These are phyloP conservation scores for Phalacrocorax pelagicus DNA, from an alignment of 2,113 vertebrate species.

Conservation along the genomic window DNA sequence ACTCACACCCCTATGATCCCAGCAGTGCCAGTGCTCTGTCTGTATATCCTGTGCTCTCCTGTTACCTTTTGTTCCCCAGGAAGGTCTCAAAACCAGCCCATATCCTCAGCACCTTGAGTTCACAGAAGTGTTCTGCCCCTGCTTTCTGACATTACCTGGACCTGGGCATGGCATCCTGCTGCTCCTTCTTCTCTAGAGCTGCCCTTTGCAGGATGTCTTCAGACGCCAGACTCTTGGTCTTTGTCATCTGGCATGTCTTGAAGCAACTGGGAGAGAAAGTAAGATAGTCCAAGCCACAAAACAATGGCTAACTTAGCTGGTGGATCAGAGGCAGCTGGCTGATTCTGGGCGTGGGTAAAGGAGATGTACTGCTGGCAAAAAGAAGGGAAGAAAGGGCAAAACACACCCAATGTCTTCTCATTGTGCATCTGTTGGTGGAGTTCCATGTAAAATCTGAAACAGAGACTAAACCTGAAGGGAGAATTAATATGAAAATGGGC, in stretches of 20 bases:
- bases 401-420: neutral
- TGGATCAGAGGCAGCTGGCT: neutral
- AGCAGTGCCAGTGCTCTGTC: neutral
- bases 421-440: neutral
- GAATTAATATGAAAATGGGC: neutral
- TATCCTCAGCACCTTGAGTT: neutral
- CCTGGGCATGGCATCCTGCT: neutral
- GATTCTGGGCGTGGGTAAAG: neutral
- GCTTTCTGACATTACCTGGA: neutral
- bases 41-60: neutral
- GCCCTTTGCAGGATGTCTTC: neutral
- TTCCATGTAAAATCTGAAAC: neutral
- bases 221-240: accelerated
- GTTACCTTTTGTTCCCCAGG: neutral
- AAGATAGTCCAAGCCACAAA: neutral
- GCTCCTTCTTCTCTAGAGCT: neutral
- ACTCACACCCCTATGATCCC: neutral
- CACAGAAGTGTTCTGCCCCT: neutral
- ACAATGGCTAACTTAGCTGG: neutral
- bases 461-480: neutral
- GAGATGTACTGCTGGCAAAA: neutral
- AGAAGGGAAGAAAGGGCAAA: neutral
- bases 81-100: neutral
- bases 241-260: neutral
- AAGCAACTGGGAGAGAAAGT: neutral